These are phyloP conservation scores for Pseudomyrmex flavicornis DNA, from an alignment of 1,140 invertebrate genomes.

Conservation along the genomic window DNA sequence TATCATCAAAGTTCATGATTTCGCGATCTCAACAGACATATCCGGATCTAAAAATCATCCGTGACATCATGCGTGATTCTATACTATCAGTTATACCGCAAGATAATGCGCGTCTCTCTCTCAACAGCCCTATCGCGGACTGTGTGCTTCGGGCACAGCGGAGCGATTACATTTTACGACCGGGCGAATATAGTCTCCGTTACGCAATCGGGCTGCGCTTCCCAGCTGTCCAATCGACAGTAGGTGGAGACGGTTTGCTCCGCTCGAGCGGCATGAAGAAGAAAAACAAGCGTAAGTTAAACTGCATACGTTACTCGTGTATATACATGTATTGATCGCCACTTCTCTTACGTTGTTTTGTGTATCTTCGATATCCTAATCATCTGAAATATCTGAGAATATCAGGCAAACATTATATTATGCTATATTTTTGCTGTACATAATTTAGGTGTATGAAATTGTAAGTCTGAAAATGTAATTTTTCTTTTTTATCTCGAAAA, in stretches of 20 bases:
- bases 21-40: constrained; percentile 62
- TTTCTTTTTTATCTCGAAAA: too few relatives aligned
- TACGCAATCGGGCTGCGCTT: constrained; percentile 76
- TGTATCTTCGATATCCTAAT: too few relatives aligned
- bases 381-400: too few relatives aligned
- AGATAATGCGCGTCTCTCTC: constrained; percentile 50
- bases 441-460: too few relatives aligned
- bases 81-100: neutral
- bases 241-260: constrained; percentile 48
- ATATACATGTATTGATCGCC: constrained; percentile 37
- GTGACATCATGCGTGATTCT: constrained; percentile 62
- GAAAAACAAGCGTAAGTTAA: constrained; percentile 54
- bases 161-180: constrained; percentile 67
- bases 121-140: neutral
- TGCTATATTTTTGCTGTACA: too few relatives aligned
- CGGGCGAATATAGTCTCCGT: constrained; percentile 68
- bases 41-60: constrained; percentile 70
- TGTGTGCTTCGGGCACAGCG: constrained; percentile 1
- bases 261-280: neutral
- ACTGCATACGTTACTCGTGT: neutral
- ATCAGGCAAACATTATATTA: too few relatives aligned
- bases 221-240: constrained; percentile 75
- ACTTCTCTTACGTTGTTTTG: neutral
- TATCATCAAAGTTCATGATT: neutral
- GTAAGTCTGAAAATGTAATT: too few relatives aligned